These are phyloP conservation scores for Limnephilus lunatus DNA, from an alignment of 2,888 invertebrate species.

Conservation along the genomic window DNA sequence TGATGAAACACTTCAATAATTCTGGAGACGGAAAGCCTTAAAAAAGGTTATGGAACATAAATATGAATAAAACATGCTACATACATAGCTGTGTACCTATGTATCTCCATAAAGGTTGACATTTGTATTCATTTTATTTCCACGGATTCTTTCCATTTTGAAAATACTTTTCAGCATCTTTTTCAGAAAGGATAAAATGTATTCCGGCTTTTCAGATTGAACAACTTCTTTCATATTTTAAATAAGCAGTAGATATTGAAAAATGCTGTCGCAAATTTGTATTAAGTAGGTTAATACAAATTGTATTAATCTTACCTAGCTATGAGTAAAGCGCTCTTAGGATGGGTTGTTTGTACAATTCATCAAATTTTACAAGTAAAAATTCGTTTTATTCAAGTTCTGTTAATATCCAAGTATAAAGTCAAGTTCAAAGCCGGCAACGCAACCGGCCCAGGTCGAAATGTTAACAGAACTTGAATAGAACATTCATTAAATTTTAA, in stretches of 20 bases:
- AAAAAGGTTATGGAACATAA: not conserved
- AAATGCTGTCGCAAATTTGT: not conserved
- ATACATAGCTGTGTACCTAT: not conserved
- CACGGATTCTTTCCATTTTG: conserved; percentile 13
- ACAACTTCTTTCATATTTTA: not conserved
- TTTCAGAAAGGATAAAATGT: not conserved
- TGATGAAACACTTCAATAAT: not conserved
- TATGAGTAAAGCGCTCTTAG: not conserved
- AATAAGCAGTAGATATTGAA: not conserved
- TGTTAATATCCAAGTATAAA: no score
- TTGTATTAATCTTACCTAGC: not conserved
- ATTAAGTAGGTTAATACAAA: not conserved
- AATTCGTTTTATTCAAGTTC: no score
- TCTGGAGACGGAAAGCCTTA: not conserved
- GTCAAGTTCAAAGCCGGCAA: no score
- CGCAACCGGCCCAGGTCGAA: no score
- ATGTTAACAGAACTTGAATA: no score
- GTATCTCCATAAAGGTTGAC: conserved; percentile 5
- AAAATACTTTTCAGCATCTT: not conserved
- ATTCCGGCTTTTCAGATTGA: not conserved
- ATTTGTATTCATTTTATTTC: conserved; percentile 12
- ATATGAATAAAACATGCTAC: not conserved
- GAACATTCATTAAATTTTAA: no score
- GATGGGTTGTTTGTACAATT: no score
- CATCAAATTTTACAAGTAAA: no score